Evolutionary conservation across 2,113 vertebrate genomes (phyloP).

Genomic region (Crotalus viridis): DNA sequence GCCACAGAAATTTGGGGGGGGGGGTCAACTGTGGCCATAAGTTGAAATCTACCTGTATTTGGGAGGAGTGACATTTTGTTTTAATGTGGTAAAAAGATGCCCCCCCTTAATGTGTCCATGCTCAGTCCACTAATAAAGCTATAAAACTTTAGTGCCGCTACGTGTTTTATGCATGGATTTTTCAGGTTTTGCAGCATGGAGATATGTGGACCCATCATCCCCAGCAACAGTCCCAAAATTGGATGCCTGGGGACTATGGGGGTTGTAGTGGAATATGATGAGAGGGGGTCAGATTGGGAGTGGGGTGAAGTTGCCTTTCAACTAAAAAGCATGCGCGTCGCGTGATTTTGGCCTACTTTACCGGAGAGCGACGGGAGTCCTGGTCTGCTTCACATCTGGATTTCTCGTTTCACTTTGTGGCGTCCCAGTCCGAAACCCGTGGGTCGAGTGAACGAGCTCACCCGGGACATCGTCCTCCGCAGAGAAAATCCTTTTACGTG

Average conservation of each 20-base stretch:
- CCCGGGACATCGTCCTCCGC: constrained; percentile 82
- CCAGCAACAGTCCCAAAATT: background rate
- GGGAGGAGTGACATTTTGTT: constrained; percentile 8
- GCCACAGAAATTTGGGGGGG: background rate
- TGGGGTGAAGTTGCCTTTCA: constrained; percentile 12
- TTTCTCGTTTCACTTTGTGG: constrained; percentile 63
- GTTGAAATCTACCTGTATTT: background rate
- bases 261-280: background rate
- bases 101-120: constrained; percentile 7
- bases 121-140: background rate
- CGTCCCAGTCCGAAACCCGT: constrained; percentile 68
- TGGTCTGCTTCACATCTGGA: constrained; percentile 30
- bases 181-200: constrained; percentile 5
- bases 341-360: constrained; percentile 13
- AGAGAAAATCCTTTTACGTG: constrained; percentile 82
- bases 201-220: background rate
- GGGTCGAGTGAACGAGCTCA: constrained; percentile 57
- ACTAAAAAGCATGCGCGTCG: constrained; percentile 55
- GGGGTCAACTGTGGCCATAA: background rate
- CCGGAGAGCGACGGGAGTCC: constrained; percentile 32
- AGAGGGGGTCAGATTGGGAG: background rate
- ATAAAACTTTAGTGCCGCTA: background rate
- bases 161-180: background rate
- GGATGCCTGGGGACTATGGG: background rate
- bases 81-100: background rate